Evolutionary conservation across 2,888 invertebrate genomes (phyloP), one percentile per base, ranked within the genome.

Genomic region (Fissipunctia ypsillon): DNA sequence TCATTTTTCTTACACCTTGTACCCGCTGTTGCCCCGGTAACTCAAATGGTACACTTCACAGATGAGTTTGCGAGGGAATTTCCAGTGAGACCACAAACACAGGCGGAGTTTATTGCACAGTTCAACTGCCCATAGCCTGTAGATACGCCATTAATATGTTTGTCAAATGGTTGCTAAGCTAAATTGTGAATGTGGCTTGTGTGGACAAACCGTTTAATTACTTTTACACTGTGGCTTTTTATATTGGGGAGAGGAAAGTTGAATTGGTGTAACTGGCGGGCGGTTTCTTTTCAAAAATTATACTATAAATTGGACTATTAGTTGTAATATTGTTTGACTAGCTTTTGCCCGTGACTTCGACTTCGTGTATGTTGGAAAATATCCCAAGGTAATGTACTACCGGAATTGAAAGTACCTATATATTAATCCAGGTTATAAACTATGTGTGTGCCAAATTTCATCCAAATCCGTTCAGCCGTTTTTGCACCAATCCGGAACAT

Each of bases 31-130:
- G 60, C 50, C 60, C 69, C 69, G 85, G 87, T 86, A 87, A 84
- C 86, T 86, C 81, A 80, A 86, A 86, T 81, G 79, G 83, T 74
- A 81, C 87, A 76, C 87, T 86, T 78, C 79, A 78, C 73, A 78
- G 79, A 83, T 81, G 85, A 87, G 87, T 86, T 86, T 85, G 81
- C 52, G 67, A 50, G 81, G 70, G 81, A 78, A 85, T 75, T 82
- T 78, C 76, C 76, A 78, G 69, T 3, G 80, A 61, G 63, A 78
- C 85, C 83, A 76, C 87, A 85, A 81, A 83, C 78, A 81, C 25
- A 60, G 56, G 54, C 65, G 9, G 71, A 72, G 72, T 77, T 86
- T 82, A 86, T 76, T 78, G 75, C 69, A 64, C 76, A 76, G 85
- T 80, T 83, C 72, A 76, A 76, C 84, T 72, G 84, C 64, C 76